Evolutionary conservation across 2,113 vertebrate genomes (phyloP).

Genomic region (Mesoclemmys tuberculata): DNA sequence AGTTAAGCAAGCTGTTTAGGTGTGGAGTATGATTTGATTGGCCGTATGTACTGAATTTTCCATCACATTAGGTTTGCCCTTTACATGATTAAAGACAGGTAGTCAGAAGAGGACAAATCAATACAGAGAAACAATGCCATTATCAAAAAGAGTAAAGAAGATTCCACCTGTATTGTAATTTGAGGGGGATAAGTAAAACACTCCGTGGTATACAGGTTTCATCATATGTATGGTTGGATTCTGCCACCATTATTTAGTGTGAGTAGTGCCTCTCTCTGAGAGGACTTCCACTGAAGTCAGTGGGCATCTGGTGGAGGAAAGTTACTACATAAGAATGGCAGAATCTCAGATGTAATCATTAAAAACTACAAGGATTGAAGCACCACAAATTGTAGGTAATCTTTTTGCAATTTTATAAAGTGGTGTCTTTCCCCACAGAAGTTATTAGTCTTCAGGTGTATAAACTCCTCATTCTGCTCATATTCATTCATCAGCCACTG

Average conservation of each 20-base stretch:
- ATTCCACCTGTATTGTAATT: background rate
- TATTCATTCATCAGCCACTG: background rate
- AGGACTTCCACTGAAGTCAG: background rate
- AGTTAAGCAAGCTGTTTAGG: background rate
- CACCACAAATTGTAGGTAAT: background rate
- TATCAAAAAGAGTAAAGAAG: slow-evolving; percentile 6
- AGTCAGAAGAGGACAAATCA: slow-evolving; percentile 25
- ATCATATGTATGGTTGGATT: background rate
- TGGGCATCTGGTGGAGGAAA: background rate
- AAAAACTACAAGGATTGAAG: background rate
- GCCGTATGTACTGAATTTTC: slow-evolving; percentile 50
- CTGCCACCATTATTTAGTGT: background rate
- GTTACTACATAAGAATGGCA: background rate
- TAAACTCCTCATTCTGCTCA: background rate
- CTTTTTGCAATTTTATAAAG: background rate
- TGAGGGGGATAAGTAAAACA: background rate
- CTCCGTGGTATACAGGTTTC: background rate
- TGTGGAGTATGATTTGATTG: slow-evolving; percentile 6
- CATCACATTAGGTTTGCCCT: background rate
- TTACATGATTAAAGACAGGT: slow-evolving; percentile 59
- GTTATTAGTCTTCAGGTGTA: background rate
- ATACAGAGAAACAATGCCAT: background rate
- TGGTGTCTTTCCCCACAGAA: background rate
- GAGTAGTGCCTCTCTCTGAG: background rate
- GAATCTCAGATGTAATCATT: background rate